These are phyloP conservation scores for Alloscopus bannaensis DNA, from an alignment of 2,888 invertebrate species.

Conservation along the genomic window DNA sequence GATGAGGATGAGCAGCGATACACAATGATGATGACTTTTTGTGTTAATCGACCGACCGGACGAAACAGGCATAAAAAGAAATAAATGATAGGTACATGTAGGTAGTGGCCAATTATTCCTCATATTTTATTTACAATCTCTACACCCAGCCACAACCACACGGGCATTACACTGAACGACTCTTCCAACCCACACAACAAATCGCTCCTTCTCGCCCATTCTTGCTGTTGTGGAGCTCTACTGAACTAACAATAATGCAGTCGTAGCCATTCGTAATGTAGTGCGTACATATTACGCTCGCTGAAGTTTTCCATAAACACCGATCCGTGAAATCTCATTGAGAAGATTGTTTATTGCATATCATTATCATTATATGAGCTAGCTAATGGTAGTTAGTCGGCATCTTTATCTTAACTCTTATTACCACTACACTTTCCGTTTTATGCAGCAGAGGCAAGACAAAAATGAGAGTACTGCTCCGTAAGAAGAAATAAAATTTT, in stretches of 20 bases:
- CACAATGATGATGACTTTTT: slow-evolving; percentile 48
- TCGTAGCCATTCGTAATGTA: slow-evolving; percentile 28
- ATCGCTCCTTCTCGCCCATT: too few species aligned
- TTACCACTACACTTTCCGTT: slow-evolving; percentile 38
- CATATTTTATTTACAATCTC: slow-evolving; percentile 40
- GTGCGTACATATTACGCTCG: slow-evolving; percentile 41
- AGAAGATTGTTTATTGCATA: slow-evolving; percentile 65
- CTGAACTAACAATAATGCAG: slow-evolving; percentile 20
- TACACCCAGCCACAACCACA: slow-evolving; percentile 2
- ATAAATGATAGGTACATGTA: neutral
- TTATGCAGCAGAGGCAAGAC: too few species aligned
- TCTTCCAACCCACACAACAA: neutral
- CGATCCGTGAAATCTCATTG: slow-evolving; percentile 65
- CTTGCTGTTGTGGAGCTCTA: too few species aligned
- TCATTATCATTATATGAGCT: slow-evolving; percentile 61
- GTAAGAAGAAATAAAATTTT: too few species aligned
- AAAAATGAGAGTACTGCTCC: too few species aligned
- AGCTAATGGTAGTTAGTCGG: slow-evolving; percentile 62
- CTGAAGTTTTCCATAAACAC: slow-evolving; percentile 54
- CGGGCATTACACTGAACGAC: neutral
- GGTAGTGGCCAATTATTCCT: slow-evolving; percentile 48
- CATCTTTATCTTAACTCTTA: slow-evolving; percentile 55
- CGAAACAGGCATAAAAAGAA: slow-evolving; percentile 24
- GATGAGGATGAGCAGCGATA: slow-evolving; percentile 41
- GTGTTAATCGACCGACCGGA: slow-evolving; percentile 32